These are phyloP conservation scores for Danaus melanippus DNA, from an alignment of 1,140 invertebrate genomes.

Conservation along the genomic window DNA sequence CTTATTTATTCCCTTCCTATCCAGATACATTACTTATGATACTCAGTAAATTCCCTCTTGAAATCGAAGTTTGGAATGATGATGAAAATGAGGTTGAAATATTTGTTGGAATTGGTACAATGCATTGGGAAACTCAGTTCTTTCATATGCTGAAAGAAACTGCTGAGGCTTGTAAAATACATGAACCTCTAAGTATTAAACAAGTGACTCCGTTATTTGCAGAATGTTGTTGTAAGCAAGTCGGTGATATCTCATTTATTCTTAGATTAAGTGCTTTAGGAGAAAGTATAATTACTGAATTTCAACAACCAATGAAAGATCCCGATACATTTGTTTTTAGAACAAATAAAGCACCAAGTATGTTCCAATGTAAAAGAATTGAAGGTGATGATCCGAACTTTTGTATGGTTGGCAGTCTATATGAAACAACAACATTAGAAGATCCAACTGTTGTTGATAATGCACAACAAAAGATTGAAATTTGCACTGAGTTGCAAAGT, in stretches of 20 bases:
- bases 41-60: conserved; percentile 55
- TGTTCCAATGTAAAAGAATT: conserved; percentile 56
- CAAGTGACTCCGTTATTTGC: conserved; percentile 36
- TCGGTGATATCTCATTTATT: conserved; percentile 53
- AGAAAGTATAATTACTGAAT: conserved; percentile 59
- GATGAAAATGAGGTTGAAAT: conserved; percentile 53
- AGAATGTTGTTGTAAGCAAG: conserved; percentile 52
- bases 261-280: conserved; percentile 54
- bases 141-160: conserved; percentile 57
- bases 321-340: conserved; percentile 60
- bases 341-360: conserved; percentile 60
- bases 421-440: conserved; percentile 60
- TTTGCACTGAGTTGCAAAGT: conserved; percentile 56
- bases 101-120: conserved; percentile 57
- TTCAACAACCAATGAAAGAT: conserved; percentile 56
- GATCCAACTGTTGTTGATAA: conserved; percentile 42
- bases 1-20: conserved; percentile 58
- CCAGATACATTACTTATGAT: conserved; percentile 55
- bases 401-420: conserved; percentile 58
- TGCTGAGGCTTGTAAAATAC: conserved; percentile 36
- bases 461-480: conserved; percentile 46
- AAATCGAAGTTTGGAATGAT: conserved; percentile 63
- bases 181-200: conserved; percentile 53
- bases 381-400: conserved; percentile 61
- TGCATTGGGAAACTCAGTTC: conserved; percentile 58